A percentile compares a stretch with the other conserved stretches of the same genome.
These are phyloP conservation scores for Andricus quercusramuli DNA, from an alignment of 2,888 invertebrate genomes.

Conservation along the genomic window DNA sequence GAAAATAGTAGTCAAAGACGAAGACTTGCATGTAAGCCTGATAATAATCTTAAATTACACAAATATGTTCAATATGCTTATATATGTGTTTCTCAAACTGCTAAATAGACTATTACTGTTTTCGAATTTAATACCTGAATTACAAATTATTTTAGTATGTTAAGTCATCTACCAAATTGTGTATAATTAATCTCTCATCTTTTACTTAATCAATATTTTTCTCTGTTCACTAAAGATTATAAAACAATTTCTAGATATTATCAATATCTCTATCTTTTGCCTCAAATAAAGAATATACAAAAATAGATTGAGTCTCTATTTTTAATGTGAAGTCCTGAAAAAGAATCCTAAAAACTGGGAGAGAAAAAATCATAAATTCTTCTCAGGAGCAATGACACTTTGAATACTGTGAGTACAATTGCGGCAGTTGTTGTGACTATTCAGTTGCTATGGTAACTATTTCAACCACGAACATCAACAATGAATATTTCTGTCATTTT, in stretches of 20 bases:
- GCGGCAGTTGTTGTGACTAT: background rate
- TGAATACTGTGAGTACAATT: background rate
- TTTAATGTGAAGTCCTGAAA: background rate
- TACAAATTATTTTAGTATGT: background rate
- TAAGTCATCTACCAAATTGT: background rate
- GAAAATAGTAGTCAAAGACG: background rate
- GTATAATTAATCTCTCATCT: background rate
- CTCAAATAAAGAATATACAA: slow-evolving; percentile 11
- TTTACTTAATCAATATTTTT: background rate
- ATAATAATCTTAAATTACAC: background rate
- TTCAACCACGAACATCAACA: slow-evolving; percentile 1
- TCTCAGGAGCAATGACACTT: slow-evolving; percentile 14
- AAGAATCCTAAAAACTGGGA: no score
- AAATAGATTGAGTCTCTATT: background rate
- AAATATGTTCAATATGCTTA: background rate
- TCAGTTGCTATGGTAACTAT: slow-evolving; percentile 10
- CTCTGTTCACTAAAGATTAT: background rate
- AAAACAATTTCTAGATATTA: slow-evolving; percentile 12
- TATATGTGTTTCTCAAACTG: background rate
- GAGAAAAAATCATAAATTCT: background rate
- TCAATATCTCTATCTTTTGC: slow-evolving; percentile 8
- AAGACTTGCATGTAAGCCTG: slow-evolving; percentile 9
- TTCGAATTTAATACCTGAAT: background rate
- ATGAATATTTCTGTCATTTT: slow-evolving; percentile 23
- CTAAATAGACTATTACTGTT: background rate